These are phyloP conservation scores for Dasypus novemcinctus DNA, from an alignment of 2,113 vertebrate genomes.

Conservation along the genomic window DNA sequence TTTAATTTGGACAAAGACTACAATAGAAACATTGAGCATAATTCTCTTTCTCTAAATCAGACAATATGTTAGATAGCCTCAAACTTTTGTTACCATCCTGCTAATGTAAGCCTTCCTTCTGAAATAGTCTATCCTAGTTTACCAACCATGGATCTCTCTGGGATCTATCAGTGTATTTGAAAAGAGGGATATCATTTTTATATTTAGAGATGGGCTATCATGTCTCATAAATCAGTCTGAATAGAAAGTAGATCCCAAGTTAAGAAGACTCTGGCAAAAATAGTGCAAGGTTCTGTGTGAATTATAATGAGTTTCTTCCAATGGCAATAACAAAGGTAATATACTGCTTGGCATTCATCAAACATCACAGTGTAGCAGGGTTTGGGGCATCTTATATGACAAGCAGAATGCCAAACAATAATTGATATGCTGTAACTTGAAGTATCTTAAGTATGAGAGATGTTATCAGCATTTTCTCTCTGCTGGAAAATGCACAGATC, in stretches of 20 bases:
- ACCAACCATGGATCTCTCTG: background rate
- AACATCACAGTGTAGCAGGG: background rate
- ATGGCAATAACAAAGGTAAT: background rate
- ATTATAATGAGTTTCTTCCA: background rate
- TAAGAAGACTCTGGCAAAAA: background rate
- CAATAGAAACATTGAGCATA: background rate
- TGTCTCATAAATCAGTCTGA: background rate
- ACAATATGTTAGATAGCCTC: background rate
- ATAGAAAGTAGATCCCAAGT: background rate
- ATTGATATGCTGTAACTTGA: background rate
- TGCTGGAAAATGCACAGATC: background rate
- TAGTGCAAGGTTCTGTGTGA: background rate
- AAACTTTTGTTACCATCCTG: background rate
- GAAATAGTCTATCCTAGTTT: too few relatives aligned
- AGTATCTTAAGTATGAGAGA: background rate
- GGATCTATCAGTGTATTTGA: background rate
- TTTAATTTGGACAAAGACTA: background rate
- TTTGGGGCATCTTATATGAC: background rate
- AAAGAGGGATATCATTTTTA: background rate
- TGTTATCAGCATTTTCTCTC: background rate
- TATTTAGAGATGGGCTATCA: background rate
- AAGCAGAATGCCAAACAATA: background rate
- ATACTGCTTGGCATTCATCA: background rate
- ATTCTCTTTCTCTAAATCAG: background rate
- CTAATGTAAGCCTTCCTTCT: background rate